Base-by-base conservation (phyloP, 2,113 vertebrate genomes). In the Neopipo cinnamomea region DNA sequence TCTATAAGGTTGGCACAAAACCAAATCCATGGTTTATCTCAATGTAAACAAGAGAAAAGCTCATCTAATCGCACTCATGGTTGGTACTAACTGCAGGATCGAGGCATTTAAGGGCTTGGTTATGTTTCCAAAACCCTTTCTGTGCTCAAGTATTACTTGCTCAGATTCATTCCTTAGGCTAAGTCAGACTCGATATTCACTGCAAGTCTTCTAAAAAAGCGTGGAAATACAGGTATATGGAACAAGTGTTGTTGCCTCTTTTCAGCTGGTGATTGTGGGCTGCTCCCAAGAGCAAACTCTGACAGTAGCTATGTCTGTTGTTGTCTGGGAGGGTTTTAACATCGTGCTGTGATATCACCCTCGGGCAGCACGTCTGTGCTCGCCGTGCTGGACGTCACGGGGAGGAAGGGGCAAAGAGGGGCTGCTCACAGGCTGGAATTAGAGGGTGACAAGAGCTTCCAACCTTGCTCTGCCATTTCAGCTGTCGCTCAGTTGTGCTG, bases 231-330 rank as follows among this genome's bases (percentile, higher is more conserved):
- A 96, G 63, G 78, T 96, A 85, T 67, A 97, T 81, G 59, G 82
- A 91, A 53, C 98, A 97, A 6, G 96, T 97, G 73, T 74, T 94
- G 70, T 96, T 98, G 62, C 85, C 94, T 41, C 97, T 96, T 96
- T 97, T 98, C 35, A 98, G 78, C 70, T 98, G 97, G 20, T 97
- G 96, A 17, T 97, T 78, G 86, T 95, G 97, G 72, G 96, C 96
- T 53, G 88, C 89, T 91, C 97, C 97, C 27, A 98, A 14, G 35
- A 98, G 95, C 70, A 98, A 91, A 58, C 98, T 98, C 93, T 98
- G 98, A 6, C 94, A 97, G 96, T 97, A 97, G 90, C 97, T 97
- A 10, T n/a, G 94, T 73, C 96, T 97, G 81, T 22, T 93, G 62
- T 92, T 97, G 47, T 82, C 92, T 67, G 87, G 50, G 59, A 49